Conservation (phyloP, 2,797 vertebrate species). For the Gallinago nigripennis region DNA sequence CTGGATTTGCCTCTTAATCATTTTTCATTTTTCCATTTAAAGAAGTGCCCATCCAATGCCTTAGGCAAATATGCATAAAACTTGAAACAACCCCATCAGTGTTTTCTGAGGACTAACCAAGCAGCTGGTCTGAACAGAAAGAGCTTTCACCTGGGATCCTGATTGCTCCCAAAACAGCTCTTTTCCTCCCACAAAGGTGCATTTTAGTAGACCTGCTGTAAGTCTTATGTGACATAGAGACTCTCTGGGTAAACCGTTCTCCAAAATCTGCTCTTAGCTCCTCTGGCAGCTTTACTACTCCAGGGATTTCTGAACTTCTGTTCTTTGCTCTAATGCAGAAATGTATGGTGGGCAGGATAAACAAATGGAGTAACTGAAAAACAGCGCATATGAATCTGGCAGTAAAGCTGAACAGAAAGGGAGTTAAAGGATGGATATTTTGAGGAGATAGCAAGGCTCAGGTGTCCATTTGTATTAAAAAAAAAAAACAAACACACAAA, state of each 20-base stretch:
- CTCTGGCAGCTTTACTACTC: constrained; percentile 38
- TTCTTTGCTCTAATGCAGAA: background rate
- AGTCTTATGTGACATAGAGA: constrained; percentile 45
- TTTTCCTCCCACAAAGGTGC: constrained; percentile 18
- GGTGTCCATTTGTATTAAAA: background rate
- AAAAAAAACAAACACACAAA: too few species aligned
- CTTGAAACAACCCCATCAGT: background rate
- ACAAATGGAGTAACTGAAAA: background rate
- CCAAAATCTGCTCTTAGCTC: constrained; percentile 27
- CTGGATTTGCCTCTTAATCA: background rate
- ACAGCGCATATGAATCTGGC: rapidly evolving
- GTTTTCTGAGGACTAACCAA: constrained; percentile 27
- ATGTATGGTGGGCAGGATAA: background rate
- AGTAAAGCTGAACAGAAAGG: background rate
- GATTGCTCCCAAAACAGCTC: constrained; percentile 7
- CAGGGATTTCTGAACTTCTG: constrained; percentile 41
- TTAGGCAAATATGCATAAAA: constrained; percentile 8
- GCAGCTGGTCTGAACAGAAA: constrained; percentile 49
- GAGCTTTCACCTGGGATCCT: background rate
- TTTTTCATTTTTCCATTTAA: background rate
- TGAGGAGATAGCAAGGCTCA: background rate
- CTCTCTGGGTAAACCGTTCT: background rate
- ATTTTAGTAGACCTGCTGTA: constrained; percentile 35
- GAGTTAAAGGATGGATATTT: background rate
- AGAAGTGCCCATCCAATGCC: background rate